These are phyloP conservation scores for Suricata suricatta DNA, from an alignment of 2,113 vertebrate species.

Conservation along the genomic window DNA sequence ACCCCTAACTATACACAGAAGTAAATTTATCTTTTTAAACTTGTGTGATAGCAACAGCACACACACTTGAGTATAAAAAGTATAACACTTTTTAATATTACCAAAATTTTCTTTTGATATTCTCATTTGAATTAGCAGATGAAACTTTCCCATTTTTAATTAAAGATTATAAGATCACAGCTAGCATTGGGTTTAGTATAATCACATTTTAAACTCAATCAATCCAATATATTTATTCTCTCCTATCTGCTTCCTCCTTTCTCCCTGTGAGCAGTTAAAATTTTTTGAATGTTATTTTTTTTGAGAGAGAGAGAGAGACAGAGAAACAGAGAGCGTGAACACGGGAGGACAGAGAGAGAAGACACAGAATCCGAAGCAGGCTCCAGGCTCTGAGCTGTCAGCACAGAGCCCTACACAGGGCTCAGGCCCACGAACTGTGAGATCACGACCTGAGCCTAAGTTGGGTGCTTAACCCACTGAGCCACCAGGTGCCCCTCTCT, in stretches of 20 bases:
- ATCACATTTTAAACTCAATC: slow-evolving; percentile 26
- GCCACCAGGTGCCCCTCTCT: background rate
- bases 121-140: background rate
- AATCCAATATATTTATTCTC: background rate
- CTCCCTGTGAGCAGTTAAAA: background rate
- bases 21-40: background rate
- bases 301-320: no score
- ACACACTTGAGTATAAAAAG: background rate
- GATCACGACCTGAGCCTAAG: no score
- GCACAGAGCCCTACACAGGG: no score
- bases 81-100: background rate
- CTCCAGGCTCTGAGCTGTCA: no score
- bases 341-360: no score
- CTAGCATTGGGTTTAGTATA: background rate
- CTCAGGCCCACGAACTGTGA: no score
- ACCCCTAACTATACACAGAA: background rate
- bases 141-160: background rate
- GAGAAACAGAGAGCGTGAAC: no score
- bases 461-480: no score
- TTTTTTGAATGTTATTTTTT: no score
- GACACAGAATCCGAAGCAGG: no score
- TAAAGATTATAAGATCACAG: background rate
- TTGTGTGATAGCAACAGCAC: background rate
- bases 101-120: background rate
- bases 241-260: background rate